phyloP scores from a whole-genome alignment of 2,888 invertebrate species.

The Abrostola tripartita region DNA sequence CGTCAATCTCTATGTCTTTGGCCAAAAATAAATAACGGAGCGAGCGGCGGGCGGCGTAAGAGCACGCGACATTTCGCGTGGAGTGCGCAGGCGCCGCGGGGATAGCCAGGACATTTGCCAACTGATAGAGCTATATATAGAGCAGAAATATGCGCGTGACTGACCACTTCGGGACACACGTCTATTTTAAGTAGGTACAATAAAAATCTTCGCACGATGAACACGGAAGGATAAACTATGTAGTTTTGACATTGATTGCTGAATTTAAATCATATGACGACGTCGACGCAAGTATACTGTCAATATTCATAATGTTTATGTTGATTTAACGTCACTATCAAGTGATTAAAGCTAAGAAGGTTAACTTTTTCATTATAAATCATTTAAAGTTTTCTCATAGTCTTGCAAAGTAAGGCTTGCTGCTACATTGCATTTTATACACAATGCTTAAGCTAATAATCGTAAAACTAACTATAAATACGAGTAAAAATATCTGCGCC shows the following conservation, averaged over 20 bases:
- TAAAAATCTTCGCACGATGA: constrained; percentile 69
- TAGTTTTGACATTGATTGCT: constrained; percentile 45
- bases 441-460: constrained; percentile 5
- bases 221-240: constrained; percentile 64
- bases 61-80: constrained; percentile 74
- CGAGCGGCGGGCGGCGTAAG: constrained; percentile 52
- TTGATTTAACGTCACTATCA: not conserved
- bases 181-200: constrained; percentile 76
- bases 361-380: not conserved
- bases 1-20: constrained; percentile 47
- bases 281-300: not conserved
- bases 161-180: constrained; percentile 73
- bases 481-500: constrained; percentile 4
- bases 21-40: constrained; percentile 66
- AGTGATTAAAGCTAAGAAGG: not conserved
- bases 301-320: not conserved
- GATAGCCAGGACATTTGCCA: constrained; percentile 80
- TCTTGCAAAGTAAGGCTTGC: constrained; percentile 2
- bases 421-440: not conserved
- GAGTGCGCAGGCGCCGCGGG: constrained; percentile 62
- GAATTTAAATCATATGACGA: constrained; percentile 2
- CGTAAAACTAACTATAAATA: constrained; percentile 10
- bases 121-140: constrained; percentile 83
- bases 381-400: not conserved
- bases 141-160: constrained; percentile 82